Percentiles rank a stretch among this genome's conserved stretches.
phyloP scores from a whole-genome alignment of 2,888 invertebrate genomes.

The Nomada fucata region DNA sequence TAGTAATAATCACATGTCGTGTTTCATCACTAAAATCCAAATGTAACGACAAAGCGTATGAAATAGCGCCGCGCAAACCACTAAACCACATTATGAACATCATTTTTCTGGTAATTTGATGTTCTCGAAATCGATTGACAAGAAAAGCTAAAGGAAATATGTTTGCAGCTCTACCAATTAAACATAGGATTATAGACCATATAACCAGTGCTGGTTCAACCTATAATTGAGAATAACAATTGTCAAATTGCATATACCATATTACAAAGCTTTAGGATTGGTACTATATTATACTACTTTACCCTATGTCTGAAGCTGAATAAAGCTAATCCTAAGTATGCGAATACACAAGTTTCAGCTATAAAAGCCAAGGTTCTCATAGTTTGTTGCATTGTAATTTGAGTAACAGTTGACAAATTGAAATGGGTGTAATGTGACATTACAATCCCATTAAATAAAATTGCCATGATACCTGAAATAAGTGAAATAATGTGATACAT shows the following conservation, averaged over 20 bases:
- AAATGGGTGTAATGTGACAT: slow-evolving; percentile 99
- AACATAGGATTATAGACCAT: slow-evolving; percentile 96
- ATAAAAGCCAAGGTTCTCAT: slow-evolving; percentile 98
- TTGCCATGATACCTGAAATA: slow-evolving; percentile 97
- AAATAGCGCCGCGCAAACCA: slow-evolving; percentile 98
- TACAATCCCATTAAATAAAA: slow-evolving; percentile 98
- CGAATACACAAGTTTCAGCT: slow-evolving; percentile 99
- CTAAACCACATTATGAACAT: slow-evolving; percentile 99
- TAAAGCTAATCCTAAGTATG: slow-evolving; percentile 97
- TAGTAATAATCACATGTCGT: slow-evolving; percentile 97
- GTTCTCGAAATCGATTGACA: slow-evolving; percentile 98
- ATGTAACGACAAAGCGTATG: slow-evolving; percentile 98
- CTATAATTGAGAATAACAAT: slow-evolving; percentile 58
- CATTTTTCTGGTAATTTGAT: slow-evolving; percentile 99
- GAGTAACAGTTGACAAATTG: slow-evolving; percentile 98
- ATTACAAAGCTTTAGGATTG: background rate
- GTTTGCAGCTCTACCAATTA: slow-evolving; percentile 97
- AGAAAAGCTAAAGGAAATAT: slow-evolving; percentile 97
- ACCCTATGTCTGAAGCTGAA: slow-evolving; percentile 97
- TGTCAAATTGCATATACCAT: background rate
- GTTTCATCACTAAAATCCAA: slow-evolving; percentile 97
- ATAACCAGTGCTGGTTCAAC: slow-evolving; percentile 94
- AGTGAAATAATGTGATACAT: slow-evolving; percentile 10
- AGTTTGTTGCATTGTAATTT: slow-evolving; percentile 99
- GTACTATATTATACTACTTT: slow-evolving; percentile 45